A percentile compares a stretch with the other conserved stretches of the same genome.
Evolutionary conservation across 2,888 invertebrate genomes (phyloP).

Genomic region (Hemithea aestivaria): DNA sequence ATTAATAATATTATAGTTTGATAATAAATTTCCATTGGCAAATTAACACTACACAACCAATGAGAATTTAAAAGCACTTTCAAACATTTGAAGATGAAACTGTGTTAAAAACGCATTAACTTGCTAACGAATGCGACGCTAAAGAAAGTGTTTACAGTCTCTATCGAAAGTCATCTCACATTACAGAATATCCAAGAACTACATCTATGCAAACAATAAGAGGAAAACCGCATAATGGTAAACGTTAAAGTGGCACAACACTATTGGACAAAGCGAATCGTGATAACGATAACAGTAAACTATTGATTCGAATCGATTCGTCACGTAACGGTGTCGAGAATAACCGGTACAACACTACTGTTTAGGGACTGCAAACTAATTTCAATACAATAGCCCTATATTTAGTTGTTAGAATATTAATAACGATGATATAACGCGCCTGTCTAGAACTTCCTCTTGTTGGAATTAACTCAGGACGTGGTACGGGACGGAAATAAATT

Average conservation of each 20-base stretch:
- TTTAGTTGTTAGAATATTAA: conserved; percentile 19
- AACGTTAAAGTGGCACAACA: conserved; percentile 23
- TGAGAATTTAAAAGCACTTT: too few species aligned
- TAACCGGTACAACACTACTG: conserved; percentile 30
- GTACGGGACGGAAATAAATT: neutral
- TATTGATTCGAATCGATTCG: conserved; percentile 41
- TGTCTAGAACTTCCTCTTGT: conserved; percentile 18
- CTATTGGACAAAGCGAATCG: conserved; percentile 35
- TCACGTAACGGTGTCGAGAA: conserved; percentile 46
- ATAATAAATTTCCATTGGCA: too few species aligned
- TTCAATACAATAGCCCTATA: conserved; percentile 34
- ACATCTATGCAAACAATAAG: conserved; percentile 15
- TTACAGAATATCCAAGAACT: neutral
- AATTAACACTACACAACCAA: too few species aligned
- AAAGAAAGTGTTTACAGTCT: conserved; percentile 3
- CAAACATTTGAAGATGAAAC: too few species aligned
- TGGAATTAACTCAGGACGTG: neutral
- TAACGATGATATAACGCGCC: conserved; percentile 22
- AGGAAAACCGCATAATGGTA: conserved; percentile 14
- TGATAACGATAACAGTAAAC: conserved; percentile 56
- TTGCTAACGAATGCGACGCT: too few species aligned
- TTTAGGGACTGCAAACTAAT: conserved; percentile 34
- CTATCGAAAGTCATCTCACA: conserved; percentile 1
- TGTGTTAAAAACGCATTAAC: too few species aligned
- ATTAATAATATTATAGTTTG: too few species aligned